A percentile compares a stretch with the other conserved stretches of the same genome.
These are phyloP conservation scores for Phacellophora camtschatica DNA, from an alignment of 30 jellyfish, hydroid and myxozoan species.

Conservation along the genomic window DNA sequence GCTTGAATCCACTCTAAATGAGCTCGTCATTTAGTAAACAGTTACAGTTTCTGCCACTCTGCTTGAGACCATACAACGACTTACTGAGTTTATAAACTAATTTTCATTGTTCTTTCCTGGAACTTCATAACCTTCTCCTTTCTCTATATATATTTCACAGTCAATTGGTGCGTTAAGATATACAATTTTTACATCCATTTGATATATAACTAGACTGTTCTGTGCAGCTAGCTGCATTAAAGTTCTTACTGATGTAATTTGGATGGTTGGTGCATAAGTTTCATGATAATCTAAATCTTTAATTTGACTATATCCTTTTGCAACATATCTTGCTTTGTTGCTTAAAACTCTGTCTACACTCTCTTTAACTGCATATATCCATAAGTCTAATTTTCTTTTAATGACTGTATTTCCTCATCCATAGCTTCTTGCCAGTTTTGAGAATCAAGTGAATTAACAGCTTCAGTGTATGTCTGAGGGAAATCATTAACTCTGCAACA, in stretches of 20 bases:
- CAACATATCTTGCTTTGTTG: conserved; percentile 33
- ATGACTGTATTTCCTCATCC: conserved; percentile 1
- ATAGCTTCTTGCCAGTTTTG: conserved; percentile 22
- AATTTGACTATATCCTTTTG: conserved; percentile 34
- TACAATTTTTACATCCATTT: conserved; percentile 54
- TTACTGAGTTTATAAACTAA: conserved; percentile 17
- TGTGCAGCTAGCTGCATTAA: conserved; percentile 37
- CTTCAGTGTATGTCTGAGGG: conserved; percentile 25
- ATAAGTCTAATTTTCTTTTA: conserved; percentile 11
- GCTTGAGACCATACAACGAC: conserved; percentile 44
- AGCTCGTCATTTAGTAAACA: too few relatives aligned
- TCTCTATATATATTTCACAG: conserved; percentile 15
- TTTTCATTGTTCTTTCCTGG: neutral
- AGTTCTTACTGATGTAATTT: conserved; percentile 7
- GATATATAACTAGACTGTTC: neutral
- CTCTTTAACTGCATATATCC: conserved; percentile 12
- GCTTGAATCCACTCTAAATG: too few relatives aligned
- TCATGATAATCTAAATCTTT: conserved; percentile 24
- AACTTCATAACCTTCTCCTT: conserved; percentile 33
- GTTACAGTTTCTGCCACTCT: conserved; percentile 57
- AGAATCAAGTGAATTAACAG: conserved; percentile 9
- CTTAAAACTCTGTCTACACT: neutral
- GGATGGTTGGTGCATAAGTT: conserved; percentile 51
- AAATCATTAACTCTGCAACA: neutral
- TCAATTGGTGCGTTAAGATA: conserved; percentile 51